Percentiles rank a stretch among this genome's conserved stretches.
Conservation (phyloP, 64 coral and sea anemone species). For the Dendronephthya gigantea region DNA sequence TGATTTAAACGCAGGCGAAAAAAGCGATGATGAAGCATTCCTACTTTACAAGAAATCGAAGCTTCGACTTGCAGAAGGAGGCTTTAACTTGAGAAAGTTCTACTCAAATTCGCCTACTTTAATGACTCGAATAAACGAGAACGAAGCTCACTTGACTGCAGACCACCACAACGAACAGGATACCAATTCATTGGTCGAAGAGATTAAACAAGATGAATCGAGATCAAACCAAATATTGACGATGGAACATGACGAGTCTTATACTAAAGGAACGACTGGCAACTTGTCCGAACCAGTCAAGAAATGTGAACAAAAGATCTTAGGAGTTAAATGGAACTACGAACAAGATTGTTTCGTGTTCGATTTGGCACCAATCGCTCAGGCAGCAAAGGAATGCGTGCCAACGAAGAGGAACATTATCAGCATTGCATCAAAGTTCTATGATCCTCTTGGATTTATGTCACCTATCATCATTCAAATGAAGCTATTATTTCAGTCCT, state of each 20-base stretch:
- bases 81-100: slow-evolving; percentile 36
- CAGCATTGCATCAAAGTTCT: slow-evolving; percentile 10
- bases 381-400: slow-evolving; percentile 12
- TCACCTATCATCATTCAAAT: slow-evolving; percentile 22
- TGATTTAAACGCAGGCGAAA: slow-evolving; percentile 11
- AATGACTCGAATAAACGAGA: neutral
- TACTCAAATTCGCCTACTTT: slow-evolving; percentile 15
- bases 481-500: slow-evolving; percentile 23
- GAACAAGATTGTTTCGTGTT: neutral
- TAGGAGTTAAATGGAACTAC: slow-evolving; percentile 30
- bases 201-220: neutral
- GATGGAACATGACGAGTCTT: slow-evolving; percentile 18
- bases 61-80: slow-evolving; percentile 30
- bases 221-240: neutral
- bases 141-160: neutral
- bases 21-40: neutral
- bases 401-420: slow-evolving; percentile 20
- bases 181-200: neutral
- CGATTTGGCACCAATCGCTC: slow-evolving; percentile 16
- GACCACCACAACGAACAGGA: neutral
- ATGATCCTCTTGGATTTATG: slow-evolving; percentile 22
- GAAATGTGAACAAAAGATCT: slow-evolving; percentile 6
- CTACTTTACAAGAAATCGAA: slow-evolving; percentile 21
- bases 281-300: neutral
- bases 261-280: neutral